These are phyloP conservation scores for Agrenia bidenticulata DNA, from an alignment of 2,888 invertebrate species.

Conservation along the genomic window DNA sequence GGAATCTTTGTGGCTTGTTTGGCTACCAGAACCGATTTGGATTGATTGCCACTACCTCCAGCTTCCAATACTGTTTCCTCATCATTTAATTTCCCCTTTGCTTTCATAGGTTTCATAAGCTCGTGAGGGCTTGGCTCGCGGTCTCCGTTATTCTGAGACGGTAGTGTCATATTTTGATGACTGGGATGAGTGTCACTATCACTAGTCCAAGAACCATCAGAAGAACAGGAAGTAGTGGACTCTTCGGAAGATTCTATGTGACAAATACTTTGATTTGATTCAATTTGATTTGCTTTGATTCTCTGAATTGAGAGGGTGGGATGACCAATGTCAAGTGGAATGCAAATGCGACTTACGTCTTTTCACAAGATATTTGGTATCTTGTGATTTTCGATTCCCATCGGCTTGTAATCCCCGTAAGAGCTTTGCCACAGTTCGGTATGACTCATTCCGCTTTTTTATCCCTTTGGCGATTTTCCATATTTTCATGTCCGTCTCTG, in stretches of 20 bases:
- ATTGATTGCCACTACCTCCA: no score
- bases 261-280: neutral
- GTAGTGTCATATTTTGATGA: neutral
- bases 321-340: no score
- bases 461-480: constrained; percentile 11
- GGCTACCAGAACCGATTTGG: constrained; percentile 4
- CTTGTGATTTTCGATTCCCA: neutral
- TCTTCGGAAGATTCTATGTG: neutral
- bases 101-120: neutral
- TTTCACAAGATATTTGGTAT: neutral
- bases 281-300: neutral
- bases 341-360: neutral
- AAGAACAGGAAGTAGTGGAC: neutral
- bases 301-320: no score
- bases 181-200: neutral
- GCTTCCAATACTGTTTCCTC: no score
- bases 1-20: constrained; percentile 2
- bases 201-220: neutral
- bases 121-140: neutral
- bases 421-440: neutral
- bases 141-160: neutral
- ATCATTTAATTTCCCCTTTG: neutral
- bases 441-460: constrained; percentile 8
- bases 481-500: neutral
- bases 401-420: constrained; percentile 6